Evolutionary conservation across 2,113 vertebrate genomes (phyloP), one percentile per base, ranked within the genome.

Genomic region (Centropristis striata): DNA sequence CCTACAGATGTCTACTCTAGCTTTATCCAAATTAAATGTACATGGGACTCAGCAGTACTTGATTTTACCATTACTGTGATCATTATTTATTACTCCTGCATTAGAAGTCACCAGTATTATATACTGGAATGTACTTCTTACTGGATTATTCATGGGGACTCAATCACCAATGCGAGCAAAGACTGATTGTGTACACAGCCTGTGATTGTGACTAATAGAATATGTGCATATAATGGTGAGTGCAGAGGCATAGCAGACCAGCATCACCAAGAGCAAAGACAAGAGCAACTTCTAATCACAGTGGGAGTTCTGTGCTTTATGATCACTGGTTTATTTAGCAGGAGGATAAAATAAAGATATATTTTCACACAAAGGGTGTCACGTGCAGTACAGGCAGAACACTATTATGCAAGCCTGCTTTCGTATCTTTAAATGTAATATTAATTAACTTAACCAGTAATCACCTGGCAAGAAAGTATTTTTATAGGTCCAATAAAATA

Each of bases 321-420:
- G 25, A 41, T 50, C 39, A 44, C 27, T 18, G 20, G 28, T 71
- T 70, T 18, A 63, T 16, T 58, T 18, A 55, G 41, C 18, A 23
- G 39, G n/a, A n/a, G n/a, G n/a, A n/a, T n/a, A 57, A 51, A 54
- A 66, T 49, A 23, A 83, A 64, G 46, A 69, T 21, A 21, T 37
- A 23, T 15, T 60, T 12, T 15, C 36, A 68, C 23, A n/a, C 11
- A 57, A 39, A 41, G 23, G 21, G 0, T 2, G 41, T 41, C 16
- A 54, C 32, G 8, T 55, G 28, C 51, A 18, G 51, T 18, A 5
- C 36, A 37, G 27, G 25, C 44, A 41, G 21, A 61, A 27, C 5
- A 23, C 25, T 15, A 11, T 44, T 32, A 57, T 23, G 25, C 28
- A 32, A 46, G 18, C 20, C 12, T 49, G 20, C 32, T 4, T 8